phyloP scores from a whole-genome alignment of 2,888 invertebrate species.

The Nezara viridula region DNA sequence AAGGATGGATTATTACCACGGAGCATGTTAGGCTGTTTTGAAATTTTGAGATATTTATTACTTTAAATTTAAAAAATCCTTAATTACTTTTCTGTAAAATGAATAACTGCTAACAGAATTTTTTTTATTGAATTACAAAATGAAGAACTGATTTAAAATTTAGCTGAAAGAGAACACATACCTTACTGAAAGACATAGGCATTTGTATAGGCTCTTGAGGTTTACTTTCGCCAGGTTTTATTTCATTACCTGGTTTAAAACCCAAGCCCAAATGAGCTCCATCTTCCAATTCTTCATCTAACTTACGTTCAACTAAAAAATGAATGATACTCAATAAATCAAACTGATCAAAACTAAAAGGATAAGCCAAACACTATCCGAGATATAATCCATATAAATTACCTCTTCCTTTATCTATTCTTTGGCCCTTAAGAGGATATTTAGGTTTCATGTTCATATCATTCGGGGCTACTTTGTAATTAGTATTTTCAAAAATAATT shows the following conservation, averaged over 20 bases:
- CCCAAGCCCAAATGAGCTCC: constrained; percentile 62
- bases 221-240: constrained; percentile 63
- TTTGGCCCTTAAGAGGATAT: constrained; percentile 70
- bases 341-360: constrained; percentile 21
- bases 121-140: background rate
- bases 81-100: background rate
- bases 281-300: constrained; percentile 65
- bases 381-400: constrained; percentile 58
- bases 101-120: background rate
- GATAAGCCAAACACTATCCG: constrained; percentile 17
- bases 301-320: constrained; percentile 60
- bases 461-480: constrained; percentile 82
- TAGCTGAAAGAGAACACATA: constrained; percentile 44
- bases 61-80: background rate
- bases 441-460: constrained; percentile 75
- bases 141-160: constrained; percentile 35
- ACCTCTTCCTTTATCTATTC: constrained; percentile 66
- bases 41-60: background rate
- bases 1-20: constrained; percentile 27
- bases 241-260: constrained; percentile 65
- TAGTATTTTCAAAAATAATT: constrained; percentile 92
- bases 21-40: constrained; percentile 22
- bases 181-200: constrained; percentile 79
- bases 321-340: constrained; percentile 3
- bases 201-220: constrained; percentile 68